Conservation (phyloP, 2,888 invertebrate genomes). For the Chaitophorus viminalis region DNA sequence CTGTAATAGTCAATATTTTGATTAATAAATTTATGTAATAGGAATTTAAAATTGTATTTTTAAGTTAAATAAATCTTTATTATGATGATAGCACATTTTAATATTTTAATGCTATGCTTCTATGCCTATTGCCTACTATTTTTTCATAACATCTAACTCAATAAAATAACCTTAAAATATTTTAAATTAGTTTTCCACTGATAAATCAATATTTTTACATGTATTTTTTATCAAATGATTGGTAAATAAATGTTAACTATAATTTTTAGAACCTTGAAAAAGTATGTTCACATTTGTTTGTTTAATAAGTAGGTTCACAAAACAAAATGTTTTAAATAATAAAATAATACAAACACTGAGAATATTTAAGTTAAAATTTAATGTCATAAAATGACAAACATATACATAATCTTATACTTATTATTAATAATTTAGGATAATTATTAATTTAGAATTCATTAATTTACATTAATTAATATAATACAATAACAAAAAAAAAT, state of each 20-base stretch:
- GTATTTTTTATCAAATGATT: background rate
- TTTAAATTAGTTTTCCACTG: background rate
- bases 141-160: background rate
- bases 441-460: too few species aligned
- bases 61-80: background rate
- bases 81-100: background rate
- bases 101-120: background rate
- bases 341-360: background rate
- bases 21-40: background rate
- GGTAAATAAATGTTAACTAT: background rate
- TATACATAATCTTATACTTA: too few species aligned
- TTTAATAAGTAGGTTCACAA: background rate
- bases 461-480: too few species aligned
- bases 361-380: background rate
- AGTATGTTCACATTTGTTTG: background rate
- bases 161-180: background rate
- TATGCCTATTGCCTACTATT: too few species aligned
- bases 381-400: background rate
- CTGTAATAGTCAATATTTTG: constrained; percentile 25
- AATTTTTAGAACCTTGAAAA: background rate
- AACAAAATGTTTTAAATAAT: background rate
- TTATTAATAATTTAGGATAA: too few species aligned
- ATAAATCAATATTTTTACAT: background rate
- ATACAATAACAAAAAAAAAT: too few species aligned
- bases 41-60: background rate